Evolutionary conservation across 2,888 invertebrate genomes (phyloP).

Genomic region (Amiota minor): DNA sequence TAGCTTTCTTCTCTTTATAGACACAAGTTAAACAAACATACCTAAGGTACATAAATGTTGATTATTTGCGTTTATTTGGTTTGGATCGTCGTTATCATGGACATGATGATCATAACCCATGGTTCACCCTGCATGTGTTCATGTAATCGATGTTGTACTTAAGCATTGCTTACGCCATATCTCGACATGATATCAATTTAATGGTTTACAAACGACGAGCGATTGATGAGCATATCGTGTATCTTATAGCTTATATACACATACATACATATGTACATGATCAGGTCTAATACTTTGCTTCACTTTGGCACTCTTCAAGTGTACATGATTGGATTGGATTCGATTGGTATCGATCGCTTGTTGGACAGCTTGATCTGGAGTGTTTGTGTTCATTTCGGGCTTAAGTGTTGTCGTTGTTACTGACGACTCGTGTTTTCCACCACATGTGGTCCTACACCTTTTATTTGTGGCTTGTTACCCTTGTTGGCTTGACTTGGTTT

Average conservation of each 20-base stretch:
- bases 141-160: conserved; percentile 69
- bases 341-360: not conserved
- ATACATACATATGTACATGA: not conserved
- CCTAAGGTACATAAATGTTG: not conserved
- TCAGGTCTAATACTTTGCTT: not conserved
- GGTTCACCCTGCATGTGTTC: conserved; percentile 61
- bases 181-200: conserved; percentile 68
- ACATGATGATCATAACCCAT: conserved; percentile 27
- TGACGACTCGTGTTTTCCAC: not conserved
- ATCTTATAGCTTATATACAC: conserved; percentile 31
- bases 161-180: conserved; percentile 60
- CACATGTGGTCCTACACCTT: conserved; percentile 13
- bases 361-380: not conserved
- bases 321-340: conserved; percentile 5
- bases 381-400: conserved; percentile 1
- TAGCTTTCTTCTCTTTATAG: conserved; percentile 1
- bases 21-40: too few relatives aligned
- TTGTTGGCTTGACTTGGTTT: conserved; percentile 6
- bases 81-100: conserved; percentile 15
- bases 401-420: conserved; percentile 6
- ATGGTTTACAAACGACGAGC: conserved; percentile 57
- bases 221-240: conserved; percentile 61
- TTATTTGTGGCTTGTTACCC: not conserved
- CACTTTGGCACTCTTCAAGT: conserved; percentile 3
- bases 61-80: conserved; percentile 1